phyloP scores from a whole-genome alignment of 2,888 invertebrate genomes.

The Agonopterix arenella region DNA sequence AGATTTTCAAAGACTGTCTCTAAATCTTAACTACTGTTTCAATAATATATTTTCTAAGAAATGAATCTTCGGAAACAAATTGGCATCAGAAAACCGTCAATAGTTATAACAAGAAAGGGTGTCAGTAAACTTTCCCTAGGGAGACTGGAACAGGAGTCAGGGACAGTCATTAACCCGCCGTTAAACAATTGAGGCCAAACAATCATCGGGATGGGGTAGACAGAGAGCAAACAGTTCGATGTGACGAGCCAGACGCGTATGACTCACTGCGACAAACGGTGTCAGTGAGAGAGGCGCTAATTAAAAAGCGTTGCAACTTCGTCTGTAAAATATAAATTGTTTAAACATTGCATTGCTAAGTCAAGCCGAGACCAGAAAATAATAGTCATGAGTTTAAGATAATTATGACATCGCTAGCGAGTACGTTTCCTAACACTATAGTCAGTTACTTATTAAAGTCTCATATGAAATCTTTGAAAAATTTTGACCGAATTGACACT shows the following conservation, averaged over 20 bases:
- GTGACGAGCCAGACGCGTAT: constrained; percentile 32
- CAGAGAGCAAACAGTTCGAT: constrained; percentile 42
- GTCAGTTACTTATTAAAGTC: too few species aligned
- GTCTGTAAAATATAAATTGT: constrained; percentile 10
- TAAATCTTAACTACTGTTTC: too few species aligned
- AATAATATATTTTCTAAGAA: neutral
- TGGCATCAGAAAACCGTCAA: constrained; percentile 21
- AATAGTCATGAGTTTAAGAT: too few species aligned
- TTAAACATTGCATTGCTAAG: constrained; percentile 1
- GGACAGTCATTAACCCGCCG: constrained; percentile 58
- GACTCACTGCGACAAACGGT: constrained; percentile 37
- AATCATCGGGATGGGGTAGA: constrained; percentile 44
- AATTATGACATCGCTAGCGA: too few species aligned
- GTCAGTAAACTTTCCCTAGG: constrained; percentile 45
- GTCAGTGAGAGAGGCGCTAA: constrained; percentile 14
- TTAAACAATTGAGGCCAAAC: constrained; percentile 56
- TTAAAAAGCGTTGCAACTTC: constrained; percentile 13
- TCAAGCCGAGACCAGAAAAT: too few species aligned
- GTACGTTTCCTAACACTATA: too few species aligned
- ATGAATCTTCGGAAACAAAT: constrained; percentile 3
- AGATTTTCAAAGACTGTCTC: too few species aligned
- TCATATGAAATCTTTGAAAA: too few species aligned
- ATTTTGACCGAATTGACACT: too few species aligned
- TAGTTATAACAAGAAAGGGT: constrained; percentile 23
- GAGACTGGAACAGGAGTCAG: constrained; percentile 44